These are phyloP conservation scores for Adelges cooleyi DNA, from an alignment of 1,140 invertebrate genomes.

Conservation along the genomic window DNA sequence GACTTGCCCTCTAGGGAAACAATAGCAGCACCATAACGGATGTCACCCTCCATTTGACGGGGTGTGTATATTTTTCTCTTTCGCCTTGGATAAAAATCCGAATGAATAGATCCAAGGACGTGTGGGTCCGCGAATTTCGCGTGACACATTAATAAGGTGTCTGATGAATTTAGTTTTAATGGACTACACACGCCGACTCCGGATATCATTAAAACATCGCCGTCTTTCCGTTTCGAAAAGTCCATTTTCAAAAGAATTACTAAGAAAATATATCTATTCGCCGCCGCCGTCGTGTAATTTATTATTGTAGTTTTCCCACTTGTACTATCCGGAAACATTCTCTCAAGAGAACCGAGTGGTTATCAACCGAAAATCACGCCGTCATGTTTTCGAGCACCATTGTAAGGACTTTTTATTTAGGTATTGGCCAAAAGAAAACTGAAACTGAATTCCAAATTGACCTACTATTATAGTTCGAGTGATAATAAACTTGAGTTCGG, in stretches of 20 bases:
- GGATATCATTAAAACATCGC: not conserved
- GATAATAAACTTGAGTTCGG: no score
- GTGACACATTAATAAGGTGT: not conserved
- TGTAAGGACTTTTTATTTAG: no score
- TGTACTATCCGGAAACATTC: not conserved
- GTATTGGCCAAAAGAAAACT: no score
- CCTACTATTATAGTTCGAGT: no score
- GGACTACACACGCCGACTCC: not conserved
- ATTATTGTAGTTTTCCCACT: not conserved
- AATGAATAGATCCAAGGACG: not conserved
- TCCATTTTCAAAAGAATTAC: not conserved
- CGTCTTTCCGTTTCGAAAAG: not conserved
- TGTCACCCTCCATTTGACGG: not conserved
- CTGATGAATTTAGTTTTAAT: not conserved
- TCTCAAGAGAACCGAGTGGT: no score
- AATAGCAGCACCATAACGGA: not conserved
- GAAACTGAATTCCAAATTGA: no score
- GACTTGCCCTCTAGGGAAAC: not conserved
- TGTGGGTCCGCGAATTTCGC: not conserved
- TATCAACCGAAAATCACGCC: no score
- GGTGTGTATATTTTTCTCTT: not conserved
- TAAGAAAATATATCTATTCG: not conserved
- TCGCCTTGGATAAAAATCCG: not conserved
- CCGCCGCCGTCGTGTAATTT: not conserved
- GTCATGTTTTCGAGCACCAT: no score